Evolutionary conservation across 2,797 vertebrate genomes (phyloP), one percentile per base, ranked within the genome.

Genomic region (Pitangus sulphuratus): DNA sequence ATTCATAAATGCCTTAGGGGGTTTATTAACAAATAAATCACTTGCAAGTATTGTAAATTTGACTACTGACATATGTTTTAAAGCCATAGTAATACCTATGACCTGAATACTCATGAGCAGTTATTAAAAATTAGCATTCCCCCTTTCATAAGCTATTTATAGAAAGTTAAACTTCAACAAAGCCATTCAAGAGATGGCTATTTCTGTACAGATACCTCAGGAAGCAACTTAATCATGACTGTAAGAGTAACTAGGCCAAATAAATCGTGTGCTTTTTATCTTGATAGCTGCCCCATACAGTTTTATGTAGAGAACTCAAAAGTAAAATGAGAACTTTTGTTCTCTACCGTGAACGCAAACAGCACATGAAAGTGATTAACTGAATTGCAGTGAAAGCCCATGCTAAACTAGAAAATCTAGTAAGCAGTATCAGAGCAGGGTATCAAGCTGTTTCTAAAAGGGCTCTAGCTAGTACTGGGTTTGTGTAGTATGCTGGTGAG

Each of bases 91-190:
- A 71, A 72, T 45, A 45, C 17, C 8, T 47, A 35, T 58, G 28
- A 83, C 47, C 40, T 47, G 42, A 79, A 56, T 69, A 72, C 1
- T 12, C 44, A 57, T 17, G 11, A 81, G 24, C 24, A n/a, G 33
- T 69, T 71, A 50, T 42, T 88, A 81, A 72, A 42, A 82, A 75
- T 54, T 0, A 71, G 68, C 3, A 11, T 76, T 91, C 15, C 60
- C 87, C 48, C 33, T 92, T 94, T 70, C 68, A 70, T 40, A 69
- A 85, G 30, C 26, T 80, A n/a, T 62, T 77, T 70, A 80, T 39
- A 83, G 56, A 80, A 94, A 92, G 77, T 56, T 68, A 78, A 60
- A 92, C 68, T 93, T 79, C 86, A 83, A 56, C 39, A 77, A 28
- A 76, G 42, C 40, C n/a, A 45, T 61, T 80, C 25, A 50, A 74